Conservation (phyloP, 2,888 invertebrate species). For the Phymatocera aterrima region DNA sequence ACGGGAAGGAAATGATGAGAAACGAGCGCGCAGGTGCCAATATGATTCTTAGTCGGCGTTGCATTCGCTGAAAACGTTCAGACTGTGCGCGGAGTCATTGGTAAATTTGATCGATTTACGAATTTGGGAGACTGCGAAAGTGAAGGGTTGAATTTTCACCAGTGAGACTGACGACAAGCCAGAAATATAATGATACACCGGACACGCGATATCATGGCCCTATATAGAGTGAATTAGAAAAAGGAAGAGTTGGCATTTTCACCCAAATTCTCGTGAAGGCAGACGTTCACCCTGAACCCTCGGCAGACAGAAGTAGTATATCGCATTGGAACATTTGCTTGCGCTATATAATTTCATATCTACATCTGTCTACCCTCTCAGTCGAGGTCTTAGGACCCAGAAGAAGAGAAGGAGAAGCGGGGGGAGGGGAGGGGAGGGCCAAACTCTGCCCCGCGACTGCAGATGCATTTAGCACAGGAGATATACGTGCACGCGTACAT, state of each 20-base stretch:
- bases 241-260: not conserved
- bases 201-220: no score
- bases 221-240: not conserved
- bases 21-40: not conserved
- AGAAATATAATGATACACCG: not conserved
- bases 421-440: conserved; percentile 7
- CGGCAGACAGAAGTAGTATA: conserved; percentile 32
- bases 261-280: not conserved
- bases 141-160: not conserved
- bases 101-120: no score
- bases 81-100: no score
- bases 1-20: not conserved
- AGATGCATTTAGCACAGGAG: conserved; percentile 45
- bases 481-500: not conserved
- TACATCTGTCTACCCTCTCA: conserved; percentile 42
- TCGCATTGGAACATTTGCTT: conserved; percentile 31
- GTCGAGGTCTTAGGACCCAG: conserved; percentile 17
- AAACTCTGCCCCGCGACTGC: conserved; percentile 26
- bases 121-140: not conserved
- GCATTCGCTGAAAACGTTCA: not conserved
- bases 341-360: conserved; percentile 44
- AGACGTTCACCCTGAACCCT: conserved; percentile 4
- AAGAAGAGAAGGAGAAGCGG: not conserved
- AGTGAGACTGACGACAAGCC: not conserved
- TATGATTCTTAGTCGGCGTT: no score